Percentiles rank a stretch among this genome's conserved stretches.
phyloP scores from a whole-genome alignment of 2,797 vertebrate genomes.

The Halcyon smyrnensis region DNA sequence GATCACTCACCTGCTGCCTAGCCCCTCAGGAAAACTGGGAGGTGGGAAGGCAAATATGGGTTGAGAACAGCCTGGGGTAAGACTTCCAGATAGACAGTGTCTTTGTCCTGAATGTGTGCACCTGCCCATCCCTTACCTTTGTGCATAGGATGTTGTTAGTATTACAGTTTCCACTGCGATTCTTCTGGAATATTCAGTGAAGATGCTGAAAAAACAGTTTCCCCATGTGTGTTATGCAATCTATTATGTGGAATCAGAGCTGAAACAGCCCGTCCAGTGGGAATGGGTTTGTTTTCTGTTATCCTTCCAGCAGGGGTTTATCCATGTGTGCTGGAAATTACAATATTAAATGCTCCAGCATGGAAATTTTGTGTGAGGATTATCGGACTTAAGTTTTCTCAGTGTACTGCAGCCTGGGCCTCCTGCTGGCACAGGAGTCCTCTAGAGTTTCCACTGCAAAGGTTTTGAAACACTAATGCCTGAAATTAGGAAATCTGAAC shows the following conservation, averaged over 20 bases:
- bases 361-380: conserved; percentile 47
- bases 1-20: background rate
- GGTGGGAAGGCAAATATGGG: background rate
- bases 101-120: background rate
- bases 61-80: background rate
- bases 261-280: background rate
- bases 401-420: background rate
- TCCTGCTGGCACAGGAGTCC: conserved; percentile 12
- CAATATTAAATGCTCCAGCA: conserved; percentile 27
- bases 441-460: background rate
- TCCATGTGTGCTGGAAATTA: conserved; percentile 38
- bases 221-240: background rate
- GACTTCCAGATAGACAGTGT: background rate
- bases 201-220: background rate
- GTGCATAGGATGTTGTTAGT: background rate
- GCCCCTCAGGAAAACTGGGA: background rate
- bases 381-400: conserved; percentile 35
- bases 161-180: background rate
- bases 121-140: background rate
- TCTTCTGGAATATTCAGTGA: background rate
- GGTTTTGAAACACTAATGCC: conserved; percentile 28
- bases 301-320: conserved; percentile 38
- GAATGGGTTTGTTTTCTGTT: conserved; percentile 27
- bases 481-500: background rate
- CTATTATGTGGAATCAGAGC: background rate